Conservation (phyloP, 2,797 vertebrate species). For the Enteromius trimaculatus region DNA sequence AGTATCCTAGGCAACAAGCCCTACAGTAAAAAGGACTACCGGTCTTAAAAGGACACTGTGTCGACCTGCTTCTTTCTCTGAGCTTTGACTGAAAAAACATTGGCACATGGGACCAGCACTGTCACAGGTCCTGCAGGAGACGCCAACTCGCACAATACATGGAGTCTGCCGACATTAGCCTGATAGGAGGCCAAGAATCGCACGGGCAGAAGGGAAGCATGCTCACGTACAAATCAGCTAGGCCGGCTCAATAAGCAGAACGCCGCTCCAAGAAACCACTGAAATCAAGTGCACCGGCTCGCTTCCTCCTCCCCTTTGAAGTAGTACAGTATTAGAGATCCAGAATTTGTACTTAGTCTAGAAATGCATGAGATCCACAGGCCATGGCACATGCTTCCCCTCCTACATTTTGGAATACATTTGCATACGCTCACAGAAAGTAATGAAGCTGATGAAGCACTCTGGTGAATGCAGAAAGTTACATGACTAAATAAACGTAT, state of each 20-base stretch:
- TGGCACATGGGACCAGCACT: slow-evolving; percentile 55
- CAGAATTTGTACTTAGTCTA: slow-evolving; percentile 43
- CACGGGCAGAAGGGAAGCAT: slow-evolving; percentile 30
- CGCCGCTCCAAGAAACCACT: slow-evolving; percentile 13
- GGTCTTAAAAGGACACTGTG: slow-evolving; percentile 81
- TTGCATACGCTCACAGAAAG: slow-evolving; percentile 34
- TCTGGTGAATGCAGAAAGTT: slow-evolving; percentile 13
- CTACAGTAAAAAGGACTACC: slow-evolving; percentile 99
- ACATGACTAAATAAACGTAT: neutral
- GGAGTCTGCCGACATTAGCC: slow-evolving; percentile 39
- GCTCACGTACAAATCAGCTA: slow-evolving; percentile 36
- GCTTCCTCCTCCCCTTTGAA: slow-evolving; percentile 48
- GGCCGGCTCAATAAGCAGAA: slow-evolving; percentile 38
- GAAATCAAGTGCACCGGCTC: slow-evolving; percentile 33
- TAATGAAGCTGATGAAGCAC: slow-evolving; percentile 17
- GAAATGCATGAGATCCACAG: slow-evolving; percentile 52
- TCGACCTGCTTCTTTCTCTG: slow-evolving; percentile 40
- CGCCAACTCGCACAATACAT: slow-evolving; percentile 22
- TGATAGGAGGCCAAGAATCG: slow-evolving; percentile 14
- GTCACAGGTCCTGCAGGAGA: slow-evolving; percentile 48
- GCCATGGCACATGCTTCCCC: slow-evolving; percentile 51
- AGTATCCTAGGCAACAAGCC: slow-evolving; percentile 99
- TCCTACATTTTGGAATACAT: slow-evolving; percentile 23
- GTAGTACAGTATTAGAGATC: slow-evolving; percentile 38
- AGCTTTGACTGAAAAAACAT: slow-evolving; percentile 45